Evolutionary conservation across 1,140 invertebrate species (phyloP).

Genomic region (Frieseomelitta varia): DNA sequence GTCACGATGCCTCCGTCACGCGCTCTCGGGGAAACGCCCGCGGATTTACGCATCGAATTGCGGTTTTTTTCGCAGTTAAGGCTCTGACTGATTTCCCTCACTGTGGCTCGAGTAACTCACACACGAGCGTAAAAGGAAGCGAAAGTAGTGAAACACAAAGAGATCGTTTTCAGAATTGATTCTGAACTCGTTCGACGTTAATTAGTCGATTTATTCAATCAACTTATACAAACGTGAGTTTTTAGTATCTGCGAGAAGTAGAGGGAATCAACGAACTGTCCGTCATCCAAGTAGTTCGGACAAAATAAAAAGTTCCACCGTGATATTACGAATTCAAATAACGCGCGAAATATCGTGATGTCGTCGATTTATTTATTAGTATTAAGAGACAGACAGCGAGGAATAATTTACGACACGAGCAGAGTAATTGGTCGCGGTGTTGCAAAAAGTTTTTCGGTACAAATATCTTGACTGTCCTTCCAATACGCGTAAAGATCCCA

Average conservation of each 20-base stretch:
- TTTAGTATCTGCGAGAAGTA: background rate
- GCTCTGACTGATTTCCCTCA: background rate
- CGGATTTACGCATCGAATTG: background rate
- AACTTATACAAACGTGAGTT: too few relatives aligned
- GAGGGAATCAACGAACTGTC: background rate
- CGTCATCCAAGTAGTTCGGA: background rate
- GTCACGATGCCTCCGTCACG: conserved; percentile 56
- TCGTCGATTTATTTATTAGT: background rate
- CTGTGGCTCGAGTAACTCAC: background rate
- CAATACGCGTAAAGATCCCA: background rate
- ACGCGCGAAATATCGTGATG: background rate
- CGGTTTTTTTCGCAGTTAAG: too few relatives aligned
- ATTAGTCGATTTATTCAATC: too few relatives aligned
- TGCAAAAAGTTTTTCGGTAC: background rate
- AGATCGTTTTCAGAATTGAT: too few relatives aligned
- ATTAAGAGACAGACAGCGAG: background rate
- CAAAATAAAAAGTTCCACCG: background rate
- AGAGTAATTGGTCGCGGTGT: background rate
- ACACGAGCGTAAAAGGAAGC: background rate
- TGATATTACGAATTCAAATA: background rate
- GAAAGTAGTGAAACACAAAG: background rate
- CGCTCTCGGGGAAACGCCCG: conserved; percentile 7
- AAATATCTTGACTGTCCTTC: background rate
- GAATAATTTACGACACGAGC: background rate
- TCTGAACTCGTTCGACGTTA: too few relatives aligned